Evolutionary conservation across 2,113 vertebrate species (phyloP).

Genomic region (Mesembrinibis cayennensis): DNA sequence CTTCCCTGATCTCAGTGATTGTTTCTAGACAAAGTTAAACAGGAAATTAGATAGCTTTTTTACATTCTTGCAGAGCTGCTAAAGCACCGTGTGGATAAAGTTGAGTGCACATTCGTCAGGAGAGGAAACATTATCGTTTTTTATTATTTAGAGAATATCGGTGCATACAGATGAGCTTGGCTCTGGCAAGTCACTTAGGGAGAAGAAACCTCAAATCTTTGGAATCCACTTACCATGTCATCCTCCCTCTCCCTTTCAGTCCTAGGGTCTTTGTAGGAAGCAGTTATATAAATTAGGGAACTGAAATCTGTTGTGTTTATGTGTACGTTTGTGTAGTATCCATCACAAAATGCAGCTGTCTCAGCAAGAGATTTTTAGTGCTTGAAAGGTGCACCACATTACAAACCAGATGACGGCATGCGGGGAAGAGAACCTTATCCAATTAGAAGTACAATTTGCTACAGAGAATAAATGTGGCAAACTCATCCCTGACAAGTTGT

Average conservation of each 20-base stretch:
- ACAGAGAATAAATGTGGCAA: neutral
- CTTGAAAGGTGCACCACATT: neutral
- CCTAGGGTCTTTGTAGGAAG: neutral
- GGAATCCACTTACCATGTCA: neutral
- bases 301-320: neutral
- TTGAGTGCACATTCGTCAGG: neutral
- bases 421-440: neutral
- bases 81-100: neutral
- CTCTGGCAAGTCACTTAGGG: neutral
- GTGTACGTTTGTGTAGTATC: neutral
- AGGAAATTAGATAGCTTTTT: constrained; percentile 1
- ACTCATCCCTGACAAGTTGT: constrained; percentile 11
- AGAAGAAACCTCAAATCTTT: neutral
- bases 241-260: neutral
- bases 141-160: constrained; percentile 14
- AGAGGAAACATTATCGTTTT: neutral
- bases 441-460: constrained; percentile 31
- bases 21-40: constrained; percentile 12
- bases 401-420: neutral
- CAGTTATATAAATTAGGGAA: neutral
- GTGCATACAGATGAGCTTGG: neutral
- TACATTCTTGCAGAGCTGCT: constrained; percentile 7
- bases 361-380: neutral
- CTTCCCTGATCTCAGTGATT: neutral
- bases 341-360: constrained; percentile 11